These are phyloP conservation scores for Macrobrachium rosenbergii DNA, from an alignment of 1,140 invertebrate species.

Conservation along the genomic window DNA sequence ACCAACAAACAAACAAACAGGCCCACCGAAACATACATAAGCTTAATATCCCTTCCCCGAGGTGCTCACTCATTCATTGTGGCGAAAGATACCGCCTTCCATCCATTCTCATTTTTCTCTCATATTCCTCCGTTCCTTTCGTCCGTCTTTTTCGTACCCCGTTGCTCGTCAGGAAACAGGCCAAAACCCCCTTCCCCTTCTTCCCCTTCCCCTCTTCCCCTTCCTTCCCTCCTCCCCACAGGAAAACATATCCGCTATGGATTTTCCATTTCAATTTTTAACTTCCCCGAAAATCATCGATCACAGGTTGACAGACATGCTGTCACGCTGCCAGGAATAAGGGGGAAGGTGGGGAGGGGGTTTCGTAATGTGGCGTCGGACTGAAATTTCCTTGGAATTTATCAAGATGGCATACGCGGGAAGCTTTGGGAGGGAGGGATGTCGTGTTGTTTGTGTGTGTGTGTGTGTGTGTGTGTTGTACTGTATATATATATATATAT, in stretches of 20 bases:
- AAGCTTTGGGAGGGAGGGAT: background rate
- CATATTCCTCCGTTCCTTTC: background rate
- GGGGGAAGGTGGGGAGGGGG: no score
- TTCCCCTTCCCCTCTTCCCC: background rate
- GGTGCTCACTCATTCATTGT: background rate
- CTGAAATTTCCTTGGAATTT: no score
- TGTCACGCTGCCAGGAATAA: no score
- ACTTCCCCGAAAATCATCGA: no score
- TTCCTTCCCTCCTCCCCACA: background rate
- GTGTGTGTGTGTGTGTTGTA: background rate
- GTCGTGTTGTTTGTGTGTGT: conserved; percentile 12
- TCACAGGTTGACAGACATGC: no score
- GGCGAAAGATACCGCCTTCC: background rate
- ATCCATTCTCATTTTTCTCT: background rate
- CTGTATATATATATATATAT: conserved; percentile 7
- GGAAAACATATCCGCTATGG: background rate
- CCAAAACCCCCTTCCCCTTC: no score
- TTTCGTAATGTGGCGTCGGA: no score
- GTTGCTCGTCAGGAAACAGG: no score
- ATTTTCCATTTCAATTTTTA: background rate
- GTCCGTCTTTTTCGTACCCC: background rate
- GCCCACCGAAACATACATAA: background rate
- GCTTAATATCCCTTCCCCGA: background rate
- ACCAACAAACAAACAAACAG: background rate
- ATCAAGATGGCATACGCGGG: background rate